Percentiles rank a stretch among this genome's conserved stretches.
These are phyloP conservation scores for Cuculus canorus DNA, from an alignment of 2,797 vertebrate species.

Conservation along the genomic window DNA sequence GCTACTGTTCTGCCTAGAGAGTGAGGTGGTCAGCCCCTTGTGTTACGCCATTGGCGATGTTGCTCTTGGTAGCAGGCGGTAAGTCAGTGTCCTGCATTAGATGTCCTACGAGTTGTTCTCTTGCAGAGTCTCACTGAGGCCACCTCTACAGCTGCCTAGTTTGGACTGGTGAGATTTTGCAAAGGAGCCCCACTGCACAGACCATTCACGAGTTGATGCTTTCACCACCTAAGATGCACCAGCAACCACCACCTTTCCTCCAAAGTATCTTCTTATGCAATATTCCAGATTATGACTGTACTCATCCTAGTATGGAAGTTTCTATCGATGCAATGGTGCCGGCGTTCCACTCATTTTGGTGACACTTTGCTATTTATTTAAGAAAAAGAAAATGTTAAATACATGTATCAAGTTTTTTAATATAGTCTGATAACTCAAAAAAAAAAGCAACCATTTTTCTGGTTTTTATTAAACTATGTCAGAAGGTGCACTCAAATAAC, in stretches of 20 bases:
- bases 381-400: conserved; percentile 13
- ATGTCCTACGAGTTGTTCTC: neutral
- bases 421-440: conserved; percentile 13
- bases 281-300: conserved; percentile 10
- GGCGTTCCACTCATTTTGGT: neutral
- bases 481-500: neutral
- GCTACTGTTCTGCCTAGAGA: neutral
- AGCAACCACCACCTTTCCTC: conserved; percentile 7
- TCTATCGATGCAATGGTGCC: neutral
- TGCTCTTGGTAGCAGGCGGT: neutral
- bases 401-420: conserved; percentile 31
- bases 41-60: accelerated
- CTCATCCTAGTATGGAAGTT: neutral
- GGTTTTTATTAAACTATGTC: neutral
- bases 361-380: conserved; percentile 57
- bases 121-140: neutral
- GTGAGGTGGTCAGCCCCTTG: neutral
- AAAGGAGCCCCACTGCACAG: neutral
- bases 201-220: neutral
- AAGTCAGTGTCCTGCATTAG: neutral
- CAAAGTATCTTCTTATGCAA: conserved; percentile 37
- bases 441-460: neutral
- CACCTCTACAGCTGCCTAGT: neutral
- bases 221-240: neutral
- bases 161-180: neutral